Percentiles rank a stretch among this genome's conserved stretches.
These are phyloP conservation scores for Gobius niger DNA, from an alignment of 2,113 vertebrate genomes.

Conservation along the genomic window DNA sequence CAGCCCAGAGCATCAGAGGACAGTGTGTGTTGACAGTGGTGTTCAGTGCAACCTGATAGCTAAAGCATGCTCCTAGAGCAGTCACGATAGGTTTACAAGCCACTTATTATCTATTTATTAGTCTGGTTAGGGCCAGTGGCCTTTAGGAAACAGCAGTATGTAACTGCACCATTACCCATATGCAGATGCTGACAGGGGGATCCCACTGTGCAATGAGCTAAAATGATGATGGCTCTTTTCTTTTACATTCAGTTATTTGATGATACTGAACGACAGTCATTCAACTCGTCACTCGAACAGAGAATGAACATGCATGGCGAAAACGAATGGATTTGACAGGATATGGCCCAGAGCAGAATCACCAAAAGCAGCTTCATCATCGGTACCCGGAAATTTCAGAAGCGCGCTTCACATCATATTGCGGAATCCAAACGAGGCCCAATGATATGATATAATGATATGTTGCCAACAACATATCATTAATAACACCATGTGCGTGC, in stretches of 20 bases:
- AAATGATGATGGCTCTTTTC: constrained; percentile 5
- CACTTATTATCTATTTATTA: constrained; percentile 52
- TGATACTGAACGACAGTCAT: neutral
- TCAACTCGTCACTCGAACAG: neutral
- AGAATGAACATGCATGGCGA: neutral
- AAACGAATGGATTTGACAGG: neutral
- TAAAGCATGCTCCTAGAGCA: constrained; percentile 35
- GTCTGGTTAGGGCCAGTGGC: neutral
- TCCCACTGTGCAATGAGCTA: constrained; percentile 5
- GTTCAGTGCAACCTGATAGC: constrained; percentile 48
- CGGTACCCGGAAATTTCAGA: constrained; percentile 62
- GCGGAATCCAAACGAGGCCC: constrained; percentile 49
- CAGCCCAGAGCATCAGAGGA: constrained; percentile 18
- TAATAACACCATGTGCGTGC: constrained; percentile 52
- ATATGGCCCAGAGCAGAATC: neutral
- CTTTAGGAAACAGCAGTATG: neutral
- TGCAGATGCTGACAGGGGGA: constrained; percentile 11
- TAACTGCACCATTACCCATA: neutral
- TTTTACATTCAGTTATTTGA: neutral
- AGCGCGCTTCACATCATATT: constrained; percentile 52
- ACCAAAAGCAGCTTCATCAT: constrained; percentile 44
- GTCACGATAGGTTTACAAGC: constrained; percentile 35
- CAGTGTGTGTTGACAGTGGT: constrained; percentile 22
- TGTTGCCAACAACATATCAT: constrained; percentile 22
- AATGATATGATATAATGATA: too few relatives aligned